These are phyloP conservation scores for Cerastis leucographa DNA, from an alignment of 2,888 invertebrate species.

Conservation along the genomic window DNA sequence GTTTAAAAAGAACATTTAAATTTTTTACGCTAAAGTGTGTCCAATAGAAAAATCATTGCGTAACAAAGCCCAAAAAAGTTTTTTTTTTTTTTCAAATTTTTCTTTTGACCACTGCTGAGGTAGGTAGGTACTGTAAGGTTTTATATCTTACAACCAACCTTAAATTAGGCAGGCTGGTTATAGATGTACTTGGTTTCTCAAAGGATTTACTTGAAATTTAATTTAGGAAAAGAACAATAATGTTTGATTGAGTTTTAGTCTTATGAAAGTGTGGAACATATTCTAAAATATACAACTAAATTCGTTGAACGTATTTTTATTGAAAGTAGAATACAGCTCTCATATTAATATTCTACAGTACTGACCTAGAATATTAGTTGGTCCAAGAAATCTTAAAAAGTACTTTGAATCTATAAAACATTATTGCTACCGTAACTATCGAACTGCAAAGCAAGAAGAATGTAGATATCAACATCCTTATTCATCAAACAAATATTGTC, in stretches of 20 bases:
- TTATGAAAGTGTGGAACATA: neutral
- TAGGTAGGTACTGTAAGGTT: neutral
- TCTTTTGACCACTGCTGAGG: neutral
- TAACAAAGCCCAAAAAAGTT: neutral
- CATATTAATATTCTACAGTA: neutral
- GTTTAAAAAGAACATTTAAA: neutral
- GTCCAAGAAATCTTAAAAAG: neutral
- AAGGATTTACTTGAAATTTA: neutral
- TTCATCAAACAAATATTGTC: slow-evolving; percentile 56
- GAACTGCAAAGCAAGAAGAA: neutral
- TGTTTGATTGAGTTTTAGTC: neutral
- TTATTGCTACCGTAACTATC: neutral
- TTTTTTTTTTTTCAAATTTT: neutral
- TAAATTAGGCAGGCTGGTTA: neutral
- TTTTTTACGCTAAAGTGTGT: slow-evolving; percentile 2
- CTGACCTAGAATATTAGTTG: neutral
- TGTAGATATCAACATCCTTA: slow-evolving; percentile 34
- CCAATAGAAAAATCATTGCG: neutral
- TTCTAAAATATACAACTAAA: neutral
- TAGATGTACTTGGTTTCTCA: neutral
- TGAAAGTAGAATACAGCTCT: neutral
- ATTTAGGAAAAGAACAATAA: neutral
- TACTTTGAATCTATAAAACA: neutral
- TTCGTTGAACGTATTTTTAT: neutral
- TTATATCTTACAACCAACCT: neutral